A percentile compares a stretch with the other conserved stretches of the same genome.
phyloP scores from a whole-genome alignment of 64 coral and sea anemone species.

The Stylophora pistillata region DNA sequence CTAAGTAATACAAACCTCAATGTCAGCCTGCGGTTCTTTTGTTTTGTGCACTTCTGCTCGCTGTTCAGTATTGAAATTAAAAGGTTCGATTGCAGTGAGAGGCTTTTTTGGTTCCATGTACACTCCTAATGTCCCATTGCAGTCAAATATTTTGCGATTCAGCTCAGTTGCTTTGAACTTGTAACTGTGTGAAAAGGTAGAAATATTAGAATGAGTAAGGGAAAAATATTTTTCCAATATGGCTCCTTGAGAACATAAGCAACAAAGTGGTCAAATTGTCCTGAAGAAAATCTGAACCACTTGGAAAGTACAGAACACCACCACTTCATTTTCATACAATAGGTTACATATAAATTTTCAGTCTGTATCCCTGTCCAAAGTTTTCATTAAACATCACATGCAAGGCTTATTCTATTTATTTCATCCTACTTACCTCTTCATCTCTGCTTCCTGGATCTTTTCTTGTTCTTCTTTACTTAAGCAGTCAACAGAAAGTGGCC shows the following conservation, averaged over 20 bases:
- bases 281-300: too few relatives aligned
- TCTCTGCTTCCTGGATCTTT: constrained; percentile 58
- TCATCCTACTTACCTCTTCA: constrained; percentile 50
- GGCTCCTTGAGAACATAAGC: too few relatives aligned
- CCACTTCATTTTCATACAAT: too few relatives aligned
- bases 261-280: too few relatives aligned
- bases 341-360: too few relatives aligned
- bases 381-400: too few relatives aligned
- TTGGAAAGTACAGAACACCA: too few relatives aligned
- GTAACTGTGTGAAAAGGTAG: constrained; percentile 63
- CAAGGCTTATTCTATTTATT: too few relatives aligned
- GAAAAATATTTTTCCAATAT: neutral
- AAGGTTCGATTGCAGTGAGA: constrained; percentile 78
- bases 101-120: constrained; percentile 71
- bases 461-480: constrained; percentile 68
- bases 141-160: constrained; percentile 92
- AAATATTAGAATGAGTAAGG: neutral
- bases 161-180: constrained; percentile 97
- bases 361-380: too few relatives aligned
- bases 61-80: constrained; percentile 79
- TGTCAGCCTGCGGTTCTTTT: constrained; percentile 20
- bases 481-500: constrained; percentile 46
- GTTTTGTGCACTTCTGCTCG: constrained; percentile 65
- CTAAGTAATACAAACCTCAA: neutral
- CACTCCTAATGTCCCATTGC: constrained; percentile 80